Base-by-base conservation (phyloP, 1,140 invertebrate genomes). In the Lepidurus couesii region DNA sequence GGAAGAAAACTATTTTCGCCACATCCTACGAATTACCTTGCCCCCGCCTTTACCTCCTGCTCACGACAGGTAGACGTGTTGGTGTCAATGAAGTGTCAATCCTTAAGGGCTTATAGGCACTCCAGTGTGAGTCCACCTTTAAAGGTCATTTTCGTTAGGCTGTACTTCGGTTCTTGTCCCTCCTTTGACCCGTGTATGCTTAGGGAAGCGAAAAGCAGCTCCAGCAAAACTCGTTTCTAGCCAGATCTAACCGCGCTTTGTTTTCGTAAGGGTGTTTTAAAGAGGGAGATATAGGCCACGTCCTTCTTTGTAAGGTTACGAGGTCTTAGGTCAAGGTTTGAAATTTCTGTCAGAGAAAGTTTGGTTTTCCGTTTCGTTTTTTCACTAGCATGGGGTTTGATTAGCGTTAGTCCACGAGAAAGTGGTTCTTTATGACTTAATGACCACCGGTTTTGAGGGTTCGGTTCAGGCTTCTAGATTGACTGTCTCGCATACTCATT, bases 381-480 rank as follows among this genome's bases (percentile, higher is more conserved):
- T 7, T 65, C 53, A 34, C 34, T 34, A 34, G 34, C 1, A 0
- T 65, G 21, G 3, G 53, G 3, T 65, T 65, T 47, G 21, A 13
- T 16, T 65, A n/a, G 16, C 3, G 13, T 47, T 10, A 11, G 53
- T 13, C 53, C 21, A 16, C 53, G 53, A 65, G 16, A 7, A 65
- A 65, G 16, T 21, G 53, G 16, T 21, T n/a, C 53, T 65, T 65
- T 65, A 65, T 65, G 53, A 65, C 53, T 65, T 65, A 65, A 65
- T 16, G 13, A 65, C 16, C 16, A 21, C 13, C 53, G 16, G 53
- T 7, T 11, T 1, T 34, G 3, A 34, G 34, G 34, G 34, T 34
- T 34, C 34, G 34, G 34, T 34, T 34, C 34, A 34, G 34, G 34
- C 34, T 34, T 34, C 2, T 34, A 34, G 34, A 34, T 34, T 34